phyloP scores from a whole-genome alignment of 1,140 invertebrate species.

The Drosophila equinoxialis region DNA sequence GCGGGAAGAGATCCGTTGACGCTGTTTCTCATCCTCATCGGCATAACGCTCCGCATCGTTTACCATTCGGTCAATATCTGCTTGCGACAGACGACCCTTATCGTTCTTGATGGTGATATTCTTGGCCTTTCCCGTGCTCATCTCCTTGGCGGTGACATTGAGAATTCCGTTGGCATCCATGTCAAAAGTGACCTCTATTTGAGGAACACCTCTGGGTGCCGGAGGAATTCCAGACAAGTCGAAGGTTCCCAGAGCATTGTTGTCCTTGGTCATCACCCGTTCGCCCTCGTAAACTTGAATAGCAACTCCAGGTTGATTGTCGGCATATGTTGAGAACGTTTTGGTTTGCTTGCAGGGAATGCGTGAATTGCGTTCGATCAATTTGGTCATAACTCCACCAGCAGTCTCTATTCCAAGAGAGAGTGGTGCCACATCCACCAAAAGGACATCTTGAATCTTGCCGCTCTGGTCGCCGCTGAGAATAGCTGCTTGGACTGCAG shows the following conservation, averaged over 20 bases:
- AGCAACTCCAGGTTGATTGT: constrained; percentile 89
- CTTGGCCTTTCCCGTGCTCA: constrained; percentile 85
- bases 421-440: constrained; percentile 85
- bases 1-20: constrained; percentile 86
- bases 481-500: constrained; percentile 91
- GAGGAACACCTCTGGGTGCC: constrained; percentile 90
- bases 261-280: constrained; percentile 89
- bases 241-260: constrained; percentile 91
- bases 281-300: constrained; percentile 89
- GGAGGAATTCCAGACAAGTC: constrained; percentile 91
- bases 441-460: constrained; percentile 88
- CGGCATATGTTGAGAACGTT: constrained; percentile 87
- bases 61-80: constrained; percentile 88
- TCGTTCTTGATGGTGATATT: constrained; percentile 94
- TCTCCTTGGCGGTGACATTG: constrained; percentile 86
- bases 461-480: constrained; percentile 88
- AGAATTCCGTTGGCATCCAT: constrained; percentile 86
- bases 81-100: constrained; percentile 90
- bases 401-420: constrained; percentile 86
- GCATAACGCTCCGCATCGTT: constrained; percentile 71
- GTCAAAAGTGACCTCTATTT: constrained; percentile 89
- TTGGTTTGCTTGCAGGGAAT: constrained; percentile 88
- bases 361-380: constrained; percentile 86
- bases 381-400: constrained; percentile 87
- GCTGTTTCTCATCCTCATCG: constrained; percentile 87